A percentile compares a stretch with the other conserved stretches of the same genome.
Conservation (phyloP, 2,888 invertebrate genomes). For the Aethes cnicana region DNA sequence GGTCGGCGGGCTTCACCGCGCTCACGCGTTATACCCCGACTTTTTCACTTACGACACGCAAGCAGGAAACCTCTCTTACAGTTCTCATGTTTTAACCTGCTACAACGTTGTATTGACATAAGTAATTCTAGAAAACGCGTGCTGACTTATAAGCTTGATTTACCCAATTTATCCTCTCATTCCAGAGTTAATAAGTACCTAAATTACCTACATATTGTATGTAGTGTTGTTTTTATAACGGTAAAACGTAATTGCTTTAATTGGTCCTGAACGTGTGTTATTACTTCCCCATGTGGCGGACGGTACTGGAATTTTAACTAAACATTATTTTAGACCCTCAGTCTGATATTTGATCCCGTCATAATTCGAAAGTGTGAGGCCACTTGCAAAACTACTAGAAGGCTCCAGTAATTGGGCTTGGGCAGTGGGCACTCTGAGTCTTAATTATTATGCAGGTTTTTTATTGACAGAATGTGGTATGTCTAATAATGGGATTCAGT, state of each 20-base stretch:
- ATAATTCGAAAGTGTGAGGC: not conserved
- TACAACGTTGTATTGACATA: no score
- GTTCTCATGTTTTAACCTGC: no score
- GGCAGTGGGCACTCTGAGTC: no score
- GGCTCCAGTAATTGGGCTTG: no score
- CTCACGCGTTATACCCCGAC: conserved; percentile 52
- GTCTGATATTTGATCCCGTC: not conserved
- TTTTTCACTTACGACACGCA: conserved; percentile 48
- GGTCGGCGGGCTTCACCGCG: conserved; percentile 61
- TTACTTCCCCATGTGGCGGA: conserved; percentile 11
- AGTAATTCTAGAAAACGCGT: no score
- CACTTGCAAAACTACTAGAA: not conserved
- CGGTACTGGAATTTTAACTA: conserved; percentile 24
- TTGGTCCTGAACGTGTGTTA: conserved; percentile 24
- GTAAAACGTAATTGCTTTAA: conserved; percentile 21
- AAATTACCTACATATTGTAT: no score
- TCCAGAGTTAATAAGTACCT: no score
- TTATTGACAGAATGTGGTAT: no score
- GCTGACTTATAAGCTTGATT: no score
- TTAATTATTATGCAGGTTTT: no score
- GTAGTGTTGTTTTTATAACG: conserved; percentile 12
- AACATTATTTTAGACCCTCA: conserved; percentile 27
- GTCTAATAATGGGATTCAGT: no score
- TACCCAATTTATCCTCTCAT: no score
- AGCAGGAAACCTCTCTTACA: conserved; percentile 1